Base-by-base conservation (phyloP, 2,113 vertebrate genomes). In the Apaloderma vittatum region DNA sequence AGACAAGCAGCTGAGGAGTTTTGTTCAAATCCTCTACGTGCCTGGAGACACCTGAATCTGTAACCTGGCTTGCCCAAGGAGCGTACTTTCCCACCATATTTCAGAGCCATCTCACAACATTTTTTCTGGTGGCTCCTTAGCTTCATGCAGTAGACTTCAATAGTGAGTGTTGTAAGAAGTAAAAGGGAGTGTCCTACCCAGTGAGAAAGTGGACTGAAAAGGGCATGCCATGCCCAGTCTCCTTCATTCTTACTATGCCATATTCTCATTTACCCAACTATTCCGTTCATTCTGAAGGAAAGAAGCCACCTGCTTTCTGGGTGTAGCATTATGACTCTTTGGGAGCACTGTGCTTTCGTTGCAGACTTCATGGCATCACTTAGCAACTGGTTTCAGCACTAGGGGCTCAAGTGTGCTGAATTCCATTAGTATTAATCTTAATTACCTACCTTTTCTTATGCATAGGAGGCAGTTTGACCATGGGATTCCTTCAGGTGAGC, bases 31-130 rank as follows among this genome's bases (percentile, higher is more conserved):
- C 3, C 9, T 10, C 16, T 21, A 3, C 49, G 73, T 77, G 6
- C 32, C 49, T 70, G 43, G 17, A 61, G 21, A 73, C 6, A 62
- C 2, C 1, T 40, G 40, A 77, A 66, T 52, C 7, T 73, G 23
- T 0, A 2, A 8, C 3, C 5, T 4, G 1, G 16, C 17, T 26
- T 68, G 10, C 23, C 8, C 8, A 61, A 43, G 67, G 8, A 65
- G 9, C 1, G 0, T 37, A 40, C 82, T 81, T 74, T 66, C 34
- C 45, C 49, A 57, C 4, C 6, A 15, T 7, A 27, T 65, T 88
- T 72, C 51, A 51, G 62, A 59, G 12, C 12, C 7, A 6, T 48
- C 18, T 79, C 57, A 79, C 27, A 62, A 62, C 16, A 21, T 86
- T 59, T 48, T 8, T 6, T 49, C 22, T 75, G 21, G 27, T 67